Evolutionary conservation across 2,113 vertebrate genomes (phyloP).

Genomic region (Pangasianodon gigas): DNA sequence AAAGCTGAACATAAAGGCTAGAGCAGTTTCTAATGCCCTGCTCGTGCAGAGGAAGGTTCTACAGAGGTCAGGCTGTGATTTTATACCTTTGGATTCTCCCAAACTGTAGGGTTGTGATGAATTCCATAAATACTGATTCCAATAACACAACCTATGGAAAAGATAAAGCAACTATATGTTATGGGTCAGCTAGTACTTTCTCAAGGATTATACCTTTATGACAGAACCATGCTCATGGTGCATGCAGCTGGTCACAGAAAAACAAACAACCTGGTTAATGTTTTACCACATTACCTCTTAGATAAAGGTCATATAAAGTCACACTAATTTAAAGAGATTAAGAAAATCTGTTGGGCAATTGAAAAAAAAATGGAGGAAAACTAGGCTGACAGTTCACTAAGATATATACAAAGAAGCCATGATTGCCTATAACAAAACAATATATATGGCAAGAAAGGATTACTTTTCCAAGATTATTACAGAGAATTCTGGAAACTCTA

Average conservation of each 20-base stretch:
- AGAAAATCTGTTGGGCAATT: too few relatives aligned
- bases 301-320: slow-evolving; percentile 38
- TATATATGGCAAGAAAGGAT: too few relatives aligned
- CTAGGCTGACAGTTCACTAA: too few relatives aligned
- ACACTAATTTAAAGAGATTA: background rate
- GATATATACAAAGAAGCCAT: too few relatives aligned
- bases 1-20: background rate
- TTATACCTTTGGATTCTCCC: slow-evolving; percentile 78
- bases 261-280: slow-evolving; percentile 38
- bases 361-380: too few relatives aligned
- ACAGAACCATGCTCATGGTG: background rate
- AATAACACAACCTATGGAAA: slow-evolving; percentile 62
- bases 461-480: too few relatives aligned
- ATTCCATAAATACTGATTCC: slow-evolving; percentile 73
- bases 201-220: background rate
- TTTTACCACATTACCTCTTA: slow-evolving; percentile 27
- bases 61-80: background rate
- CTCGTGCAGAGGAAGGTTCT: background rate
- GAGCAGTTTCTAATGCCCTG: background rate
- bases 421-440: too few relatives aligned
- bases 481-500: too few relatives aligned
- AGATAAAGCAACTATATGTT: background rate
- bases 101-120: slow-evolving; percentile 76
- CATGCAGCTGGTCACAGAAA: background rate
- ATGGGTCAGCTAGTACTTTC: background rate